Percentiles rank a stretch among this genome's conserved stretches.
phyloP scores from a whole-genome alignment of 1,140 invertebrate species.

The Drosophila baimaii region DNA sequence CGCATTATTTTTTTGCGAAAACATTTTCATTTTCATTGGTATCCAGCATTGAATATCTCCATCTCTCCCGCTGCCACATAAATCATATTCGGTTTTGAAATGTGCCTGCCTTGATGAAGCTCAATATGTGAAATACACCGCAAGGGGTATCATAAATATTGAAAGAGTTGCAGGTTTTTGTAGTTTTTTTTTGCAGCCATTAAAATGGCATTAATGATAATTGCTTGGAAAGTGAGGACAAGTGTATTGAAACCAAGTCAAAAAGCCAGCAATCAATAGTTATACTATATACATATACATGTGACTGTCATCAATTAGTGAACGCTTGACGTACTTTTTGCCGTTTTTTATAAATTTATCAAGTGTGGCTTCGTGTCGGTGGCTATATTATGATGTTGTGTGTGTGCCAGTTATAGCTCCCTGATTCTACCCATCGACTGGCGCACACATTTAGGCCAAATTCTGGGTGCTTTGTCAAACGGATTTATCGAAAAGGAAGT shows the following conservation, averaged over 20 bases:
- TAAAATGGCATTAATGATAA: constrained; percentile 53
- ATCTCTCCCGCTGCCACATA: constrained; percentile 12
- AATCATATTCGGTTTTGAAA: constrained; percentile 40
- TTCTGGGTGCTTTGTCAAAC: constrained; percentile 39
- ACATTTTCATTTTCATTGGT: constrained; percentile 39
- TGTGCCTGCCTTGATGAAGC: constrained; percentile 33
- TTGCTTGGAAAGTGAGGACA: constrained; percentile 47
- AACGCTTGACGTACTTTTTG: constrained; percentile 43
- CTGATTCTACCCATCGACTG: constrained; percentile 4
- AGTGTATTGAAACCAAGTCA: constrained; percentile 34
- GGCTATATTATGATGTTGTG: constrained; percentile 1
- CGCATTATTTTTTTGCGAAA: constrained; percentile 29
- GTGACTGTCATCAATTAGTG: constrained; percentile 47
- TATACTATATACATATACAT: constrained; percentile 21
- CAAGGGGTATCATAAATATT: constrained; percentile 33
- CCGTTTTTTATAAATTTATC: constrained; percentile 37
- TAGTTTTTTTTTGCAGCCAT: constrained; percentile 30
- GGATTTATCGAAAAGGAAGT: constrained; percentile 15
- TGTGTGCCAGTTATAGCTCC: constrained; percentile 12
- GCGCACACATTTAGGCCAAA: constrained; percentile 39
- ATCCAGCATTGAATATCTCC: constrained; percentile 16
- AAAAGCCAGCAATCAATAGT: constrained; percentile 51
- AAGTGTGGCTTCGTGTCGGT: constrained; percentile 21
- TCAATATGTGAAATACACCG: constrained; percentile 12
- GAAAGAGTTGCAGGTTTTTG: constrained; percentile 22